Evolutionary conservation across 2,797 vertebrate species (phyloP).

Genomic region (Loris lydekkerianus): DNA sequence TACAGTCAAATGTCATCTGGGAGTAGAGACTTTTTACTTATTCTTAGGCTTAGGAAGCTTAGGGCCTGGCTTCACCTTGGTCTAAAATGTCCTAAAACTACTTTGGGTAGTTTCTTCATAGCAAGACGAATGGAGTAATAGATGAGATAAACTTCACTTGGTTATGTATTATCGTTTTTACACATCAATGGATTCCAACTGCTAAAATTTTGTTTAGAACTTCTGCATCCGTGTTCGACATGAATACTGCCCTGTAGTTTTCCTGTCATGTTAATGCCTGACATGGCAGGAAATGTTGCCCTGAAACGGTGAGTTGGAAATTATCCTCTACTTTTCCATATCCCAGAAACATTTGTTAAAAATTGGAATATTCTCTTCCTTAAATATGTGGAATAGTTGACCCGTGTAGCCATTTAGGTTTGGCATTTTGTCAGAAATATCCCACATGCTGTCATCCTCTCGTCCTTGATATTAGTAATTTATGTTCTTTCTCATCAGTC

Average conservation of each 20-base stretch:
- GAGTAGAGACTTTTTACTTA: background rate
- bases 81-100: no score
- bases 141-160: background rate
- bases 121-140: background rate
- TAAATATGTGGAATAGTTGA: conserved; percentile 29
- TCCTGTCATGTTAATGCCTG: background rate
- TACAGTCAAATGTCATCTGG: background rate
- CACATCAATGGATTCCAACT: background rate
- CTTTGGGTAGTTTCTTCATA: background rate
- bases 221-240: background rate
- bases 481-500: background rate
- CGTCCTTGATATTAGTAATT: background rate
- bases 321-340: background rate
- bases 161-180: background rate
- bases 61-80: no score
- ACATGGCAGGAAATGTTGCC: background rate
- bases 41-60: background rate
- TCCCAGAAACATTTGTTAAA: background rate
- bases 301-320: background rate
- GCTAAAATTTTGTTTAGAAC: background rate
- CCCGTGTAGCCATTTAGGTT: background rate
- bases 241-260: background rate
- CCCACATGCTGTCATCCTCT: background rate
- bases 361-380: background rate
- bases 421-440: conserved; percentile 41